A percentile compares a stretch with the other conserved stretches of the same genome.
These are phyloP conservation scores for Zaprionus ghesquierei DNA, from an alignment of 1,140 invertebrate species.

Conservation along the genomic window DNA sequence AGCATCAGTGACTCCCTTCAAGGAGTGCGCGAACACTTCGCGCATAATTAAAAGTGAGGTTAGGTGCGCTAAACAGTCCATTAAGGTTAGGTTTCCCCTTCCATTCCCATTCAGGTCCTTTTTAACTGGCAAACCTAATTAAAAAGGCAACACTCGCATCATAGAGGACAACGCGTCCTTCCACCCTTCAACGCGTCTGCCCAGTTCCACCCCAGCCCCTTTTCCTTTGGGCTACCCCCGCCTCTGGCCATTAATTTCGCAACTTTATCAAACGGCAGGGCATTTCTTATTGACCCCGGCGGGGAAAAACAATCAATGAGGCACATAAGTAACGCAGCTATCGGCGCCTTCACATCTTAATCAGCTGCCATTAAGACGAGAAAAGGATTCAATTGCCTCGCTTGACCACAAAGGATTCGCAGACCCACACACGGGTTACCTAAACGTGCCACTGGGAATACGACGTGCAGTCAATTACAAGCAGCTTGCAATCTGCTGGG, in stretches of 20 bases:
- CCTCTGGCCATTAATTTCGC: constrained; percentile 26
- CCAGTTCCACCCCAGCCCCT: not conserved
- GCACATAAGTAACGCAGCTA: constrained; percentile 70
- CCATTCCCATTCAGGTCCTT: too few relatives aligned
- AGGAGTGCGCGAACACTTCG: not conserved
- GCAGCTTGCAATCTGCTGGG: constrained; percentile 49
- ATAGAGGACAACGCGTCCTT: not conserved
- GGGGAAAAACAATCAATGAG: constrained; percentile 65
- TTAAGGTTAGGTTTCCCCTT: not conserved
- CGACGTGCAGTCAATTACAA: constrained; percentile 74
- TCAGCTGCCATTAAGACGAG: constrained; percentile 65
- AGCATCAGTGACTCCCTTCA: not conserved
- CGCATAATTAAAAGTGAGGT: not conserved
- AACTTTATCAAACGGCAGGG: constrained; percentile 9
- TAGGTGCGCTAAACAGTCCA: not conserved
- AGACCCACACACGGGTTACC: not conserved
- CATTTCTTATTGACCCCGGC: constrained; percentile 2
- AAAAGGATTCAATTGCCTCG: constrained; percentile 75
- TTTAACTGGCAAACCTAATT: constrained; percentile 1
- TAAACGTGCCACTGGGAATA: constrained; percentile 66
- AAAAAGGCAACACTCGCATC: not conserved
- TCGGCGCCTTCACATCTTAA: constrained; percentile 61
- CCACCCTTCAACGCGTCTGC: not conserved
- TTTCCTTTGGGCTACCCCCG: too few relatives aligned
- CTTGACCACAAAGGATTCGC: constrained; percentile 69